Evolutionary conservation across 1,140 invertebrate species (phyloP).

Genomic region (Magallana gigas): DNA sequence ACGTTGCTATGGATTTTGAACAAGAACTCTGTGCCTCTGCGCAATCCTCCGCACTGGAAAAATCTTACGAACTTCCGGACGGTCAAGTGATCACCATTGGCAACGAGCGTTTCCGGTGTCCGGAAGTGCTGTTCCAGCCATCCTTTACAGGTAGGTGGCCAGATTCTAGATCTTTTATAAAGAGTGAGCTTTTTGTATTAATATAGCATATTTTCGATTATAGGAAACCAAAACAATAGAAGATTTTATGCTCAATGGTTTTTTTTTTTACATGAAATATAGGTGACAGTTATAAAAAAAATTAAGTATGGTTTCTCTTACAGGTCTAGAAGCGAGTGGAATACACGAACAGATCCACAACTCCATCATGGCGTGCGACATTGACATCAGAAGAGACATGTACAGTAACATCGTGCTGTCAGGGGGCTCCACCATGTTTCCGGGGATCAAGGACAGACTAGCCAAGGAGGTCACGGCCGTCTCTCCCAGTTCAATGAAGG

Average conservation of each 20-base stretch:
- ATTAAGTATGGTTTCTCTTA: not conserved
- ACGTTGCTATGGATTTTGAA: slow-evolving; percentile 95
- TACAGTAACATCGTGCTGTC: slow-evolving; percentile 88
- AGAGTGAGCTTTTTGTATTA: no score
- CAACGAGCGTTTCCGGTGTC: slow-evolving; percentile 73
- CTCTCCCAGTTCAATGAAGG: slow-evolving; percentile 87
- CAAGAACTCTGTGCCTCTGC: slow-evolving; percentile 85
- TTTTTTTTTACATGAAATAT: no score
- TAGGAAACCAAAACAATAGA: no score
- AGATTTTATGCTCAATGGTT: no score
- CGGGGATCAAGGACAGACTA: slow-evolving; percentile 69
- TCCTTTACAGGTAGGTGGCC: slow-evolving; percentile 70
- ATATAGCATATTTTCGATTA: no score
- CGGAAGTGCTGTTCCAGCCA: slow-evolving; percentile 86
- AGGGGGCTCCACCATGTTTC: slow-evolving; percentile 82
- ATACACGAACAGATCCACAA: slow-evolving; percentile 88
- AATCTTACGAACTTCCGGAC: slow-evolving; percentile 80
- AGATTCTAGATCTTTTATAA: no score
- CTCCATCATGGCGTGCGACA: slow-evolving; percentile 85
- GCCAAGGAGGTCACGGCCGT: slow-evolving; percentile 88
- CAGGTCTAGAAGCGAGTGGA: slow-evolving; percentile 71
- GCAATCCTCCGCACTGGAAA: slow-evolving; percentile 77
- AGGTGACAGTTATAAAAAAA: not conserved
- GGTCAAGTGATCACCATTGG: slow-evolving; percentile 73
- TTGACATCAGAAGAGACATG: slow-evolving; percentile 92